These are phyloP conservation scores for Myrmecobius fasciatus DNA, from an alignment of 2,113 vertebrate species.

Conservation along the genomic window DNA sequence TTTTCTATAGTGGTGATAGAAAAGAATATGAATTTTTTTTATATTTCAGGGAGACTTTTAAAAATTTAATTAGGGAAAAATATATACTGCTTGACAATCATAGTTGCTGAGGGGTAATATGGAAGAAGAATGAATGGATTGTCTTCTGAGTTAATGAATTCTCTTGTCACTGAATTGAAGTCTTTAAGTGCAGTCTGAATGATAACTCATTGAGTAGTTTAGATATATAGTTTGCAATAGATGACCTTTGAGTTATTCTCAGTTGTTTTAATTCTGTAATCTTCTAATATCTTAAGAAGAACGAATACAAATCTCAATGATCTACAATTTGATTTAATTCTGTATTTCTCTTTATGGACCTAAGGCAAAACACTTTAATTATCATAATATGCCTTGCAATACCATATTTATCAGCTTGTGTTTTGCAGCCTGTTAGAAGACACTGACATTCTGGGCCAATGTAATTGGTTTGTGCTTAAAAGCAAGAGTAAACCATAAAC, in stretches of 20 bases:
- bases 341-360: not conserved
- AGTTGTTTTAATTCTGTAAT: not conserved
- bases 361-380: conserved; percentile 35
- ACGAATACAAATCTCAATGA: not conserved
- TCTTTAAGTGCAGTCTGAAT: not conserved
- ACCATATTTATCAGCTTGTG: conserved; percentile 61
- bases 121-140: not conserved
- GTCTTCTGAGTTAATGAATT: not conserved
- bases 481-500: conserved; percentile 82
- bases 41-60: not conserved
- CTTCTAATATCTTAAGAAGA: not conserved
- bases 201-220: not conserved
- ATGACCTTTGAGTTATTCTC: not conserved
- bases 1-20: not conserved
- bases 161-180: not conserved
- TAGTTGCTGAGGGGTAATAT: not conserved
- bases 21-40: not conserved
- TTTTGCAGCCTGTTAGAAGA: conserved; percentile 73
- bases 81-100: not conserved
- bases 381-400: conserved; percentile 41
- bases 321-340: conserved; percentile 5
- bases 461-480: conserved; percentile 85
- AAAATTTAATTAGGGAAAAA: not conserved
- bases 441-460: conserved; percentile 73
- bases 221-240: not conserved